Evolutionary conservation across 2,888 invertebrate species (phyloP), one percentile per base, ranked within the genome.

Genomic region (Cheilosia scutellata): DNA sequence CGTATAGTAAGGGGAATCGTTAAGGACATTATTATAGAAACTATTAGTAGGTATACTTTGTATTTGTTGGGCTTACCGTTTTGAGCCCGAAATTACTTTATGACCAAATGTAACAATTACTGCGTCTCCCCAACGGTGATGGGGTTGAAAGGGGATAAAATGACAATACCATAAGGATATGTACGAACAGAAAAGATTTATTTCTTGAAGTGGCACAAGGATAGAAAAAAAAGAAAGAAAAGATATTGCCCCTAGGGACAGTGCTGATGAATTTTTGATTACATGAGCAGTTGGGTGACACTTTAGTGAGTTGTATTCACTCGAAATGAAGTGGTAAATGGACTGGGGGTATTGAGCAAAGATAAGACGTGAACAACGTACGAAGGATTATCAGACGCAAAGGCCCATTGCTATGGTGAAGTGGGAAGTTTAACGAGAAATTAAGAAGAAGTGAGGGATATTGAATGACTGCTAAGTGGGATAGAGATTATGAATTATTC

Each of bases 31-130:
- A 82, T 82, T 82, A 70, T 58, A 49, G 70, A 70, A 76, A 82
- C 58, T 65, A 71, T 70, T 51, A 57, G 57, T 42, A n/a, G 68
- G 70, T 63, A 20, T 20, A 70, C 82, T 82, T 82, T 82, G 63
- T 82, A 60, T 74, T 78, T 72, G 63, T 74, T 63, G 60, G 83
- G 49, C 79, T 79, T 79, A 74, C 72, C 57, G 79, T 62, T 65
- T 75, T 58, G 79, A 62, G 79, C 70, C 74, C 49, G 44, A 79
- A 80, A 84, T 84, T 84, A 79, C 79, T 84, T 75, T 79, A 84
- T 79, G 83, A 75, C 74, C 79, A 11, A 84, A 79, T 79, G 76
- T 82, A 79, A 79, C 79, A 84, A 84, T 84, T 79, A 84, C 70
- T 74, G 70, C 51, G 51, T 25, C 29, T 37, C 6, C 9, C 7